Conservation (phyloP, 53 echinoderm and acorn worm genomes). For the Luidia sarsii region DNA sequence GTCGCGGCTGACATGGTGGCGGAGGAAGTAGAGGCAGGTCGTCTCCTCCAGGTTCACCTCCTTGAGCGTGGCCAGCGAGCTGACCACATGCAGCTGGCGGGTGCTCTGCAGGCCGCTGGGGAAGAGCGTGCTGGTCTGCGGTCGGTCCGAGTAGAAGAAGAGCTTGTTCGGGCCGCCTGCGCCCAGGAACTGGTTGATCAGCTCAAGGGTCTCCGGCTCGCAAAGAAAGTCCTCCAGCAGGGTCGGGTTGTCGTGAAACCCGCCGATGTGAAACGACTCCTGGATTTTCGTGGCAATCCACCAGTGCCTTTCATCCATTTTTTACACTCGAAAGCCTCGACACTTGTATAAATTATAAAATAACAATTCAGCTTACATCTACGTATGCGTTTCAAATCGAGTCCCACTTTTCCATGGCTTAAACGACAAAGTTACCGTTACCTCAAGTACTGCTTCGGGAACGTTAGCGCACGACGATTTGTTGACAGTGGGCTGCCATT, state of each 20-base stretch:
- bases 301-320: slow-evolving; percentile 99
- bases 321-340: no score
- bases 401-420: no score
- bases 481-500: slow-evolving; percentile 81
- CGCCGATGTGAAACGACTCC: slow-evolving; percentile 98
- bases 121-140: slow-evolving; percentile 75
- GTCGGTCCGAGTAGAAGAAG: slow-evolving; percentile 99
- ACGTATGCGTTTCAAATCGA: no score
- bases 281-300: slow-evolving; percentile 99
- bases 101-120: slow-evolving; percentile 96
- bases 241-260: slow-evolving; percentile 96
- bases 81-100: slow-evolving; percentile 89
- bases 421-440: no score
- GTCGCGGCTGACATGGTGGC: slow-evolving; percentile 79
- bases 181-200: slow-evolving; percentile 96
- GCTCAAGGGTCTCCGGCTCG: slow-evolving; percentile 82
- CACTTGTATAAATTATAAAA: no score
- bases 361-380: no score
- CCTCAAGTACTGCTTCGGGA: no score
- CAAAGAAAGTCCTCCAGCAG: slow-evolving; percentile 91
- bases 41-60: slow-evolving; percentile 98
- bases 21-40: slow-evolving; percentile 92
- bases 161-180: slow-evolving; percentile 92
- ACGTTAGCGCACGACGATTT: slow-evolving; percentile 33
- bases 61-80: slow-evolving; percentile 83